Evolutionary conservation across 2,113 vertebrate species (phyloP), one percentile per base, ranked within the genome.

Genomic region (Opisthocomus hoazin): DNA sequence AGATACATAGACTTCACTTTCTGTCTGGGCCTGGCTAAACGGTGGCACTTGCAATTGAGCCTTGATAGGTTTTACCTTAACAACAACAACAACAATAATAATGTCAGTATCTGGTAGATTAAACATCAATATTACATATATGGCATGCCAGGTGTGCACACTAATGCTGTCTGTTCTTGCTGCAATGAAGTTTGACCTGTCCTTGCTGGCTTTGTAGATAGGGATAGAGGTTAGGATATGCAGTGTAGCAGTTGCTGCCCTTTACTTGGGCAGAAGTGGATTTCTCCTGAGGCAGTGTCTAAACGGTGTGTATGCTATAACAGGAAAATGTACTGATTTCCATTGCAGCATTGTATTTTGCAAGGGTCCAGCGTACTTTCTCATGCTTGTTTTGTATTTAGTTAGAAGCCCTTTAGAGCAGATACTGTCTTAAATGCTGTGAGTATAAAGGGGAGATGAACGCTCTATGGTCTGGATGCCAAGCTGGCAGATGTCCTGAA

Each of bases 401-500:
- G 80, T 88, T 74, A 84, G 76, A 51, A 74, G 43, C 34, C 24
- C 26, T 83, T 76, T 57, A 37, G 63, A 90, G 75, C 58, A 61
- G 54, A 86, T 79, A 18, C 45, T 36, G 41, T 64, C 77, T 84
- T 36, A 19, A 16, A 13, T 36, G 27, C 77, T 87, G 51, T 58
- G 86, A 91, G 60, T 77, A 15, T 86, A 22, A 69, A 80, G 81
- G 43, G 39, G 53, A 69, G 80, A 41, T 32, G 68, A 88, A 32
- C 24, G 3, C 39, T 70, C 60, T 2, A 26, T 70, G 85, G n/a
- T 73, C 46, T 69, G 64, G 39, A 43, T 96, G 93, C 87, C 87
- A 94, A 94, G 74, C 73, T 97, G 94, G 87, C 94, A 94, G 73
- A 60, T 75, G 48, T 84, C 84, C 89, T 84, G 70, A 41, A 46